Evolutionary conservation across 2,888 invertebrate genomes (phyloP).

Genomic region (Deilephila porcellus): DNA sequence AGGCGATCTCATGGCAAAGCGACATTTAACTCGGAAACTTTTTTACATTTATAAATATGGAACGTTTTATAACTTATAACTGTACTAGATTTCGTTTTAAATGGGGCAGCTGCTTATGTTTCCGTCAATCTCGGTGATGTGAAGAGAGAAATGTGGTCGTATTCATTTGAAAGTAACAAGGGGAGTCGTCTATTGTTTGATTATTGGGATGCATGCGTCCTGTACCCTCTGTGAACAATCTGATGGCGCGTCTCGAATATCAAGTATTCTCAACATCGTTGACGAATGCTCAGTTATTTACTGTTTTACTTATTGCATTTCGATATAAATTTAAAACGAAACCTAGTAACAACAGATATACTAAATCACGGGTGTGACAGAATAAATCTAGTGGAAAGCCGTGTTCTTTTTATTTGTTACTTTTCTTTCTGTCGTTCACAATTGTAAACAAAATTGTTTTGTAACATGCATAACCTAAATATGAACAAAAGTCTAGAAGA

Average conservation of each 20-base stretch:
- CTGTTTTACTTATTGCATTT: background rate
- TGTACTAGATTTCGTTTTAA: background rate
- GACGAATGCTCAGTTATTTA: background rate
- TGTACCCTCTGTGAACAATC: background rate
- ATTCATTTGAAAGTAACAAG: background rate
- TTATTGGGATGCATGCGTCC: conserved; percentile 1
- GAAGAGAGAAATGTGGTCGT: background rate
- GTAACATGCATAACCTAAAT: too few relatives aligned
- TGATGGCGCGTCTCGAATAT: background rate
- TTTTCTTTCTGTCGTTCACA: too few relatives aligned
- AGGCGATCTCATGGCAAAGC: background rate
- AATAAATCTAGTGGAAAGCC: background rate
- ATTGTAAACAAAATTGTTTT: too few relatives aligned
- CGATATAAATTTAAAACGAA: background rate
- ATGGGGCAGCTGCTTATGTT: background rate
- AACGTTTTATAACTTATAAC: background rate
- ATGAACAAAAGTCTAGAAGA: too few relatives aligned
- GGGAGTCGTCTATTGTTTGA: background rate
- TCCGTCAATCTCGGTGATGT: background rate
- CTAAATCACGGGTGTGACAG: too few relatives aligned
- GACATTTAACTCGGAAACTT: background rate
- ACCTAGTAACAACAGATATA: too few relatives aligned
- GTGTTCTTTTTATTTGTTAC: too few relatives aligned
- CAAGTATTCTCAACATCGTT: background rate
- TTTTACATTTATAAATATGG: background rate